A percentile compares a stretch with the other conserved stretches of the same genome.
phyloP scores from a whole-genome alignment of 2,797 vertebrate species.

The Parauchenoglanis ngamensis region DNA sequence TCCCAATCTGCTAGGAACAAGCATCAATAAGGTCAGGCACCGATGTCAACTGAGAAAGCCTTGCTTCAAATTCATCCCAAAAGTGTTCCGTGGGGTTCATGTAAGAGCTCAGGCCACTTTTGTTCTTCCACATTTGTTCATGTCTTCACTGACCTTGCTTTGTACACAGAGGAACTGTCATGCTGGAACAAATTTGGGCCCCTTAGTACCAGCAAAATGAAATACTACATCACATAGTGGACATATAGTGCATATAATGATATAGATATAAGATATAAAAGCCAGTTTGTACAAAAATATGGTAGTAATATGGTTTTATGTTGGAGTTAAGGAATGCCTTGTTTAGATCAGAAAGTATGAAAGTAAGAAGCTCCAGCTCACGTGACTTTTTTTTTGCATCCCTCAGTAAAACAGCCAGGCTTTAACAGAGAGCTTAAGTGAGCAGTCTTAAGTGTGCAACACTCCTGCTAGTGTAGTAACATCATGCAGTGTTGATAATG shows the following conservation, averaged over 20 bases:
- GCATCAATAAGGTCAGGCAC: not conserved
- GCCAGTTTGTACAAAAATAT: not conserved
- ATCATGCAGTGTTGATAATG: not conserved
- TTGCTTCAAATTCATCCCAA: not conserved
- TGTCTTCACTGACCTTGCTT: not conserved
- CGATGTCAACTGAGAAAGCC: not conserved
- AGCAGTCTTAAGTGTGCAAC: not conserved
- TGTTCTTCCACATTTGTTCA: not conserved
- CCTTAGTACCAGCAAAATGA: not conserved
- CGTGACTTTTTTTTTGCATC: not conserved
- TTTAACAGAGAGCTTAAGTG: not conserved
- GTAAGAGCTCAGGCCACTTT: not conserved
- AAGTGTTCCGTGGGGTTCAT: not conserved
- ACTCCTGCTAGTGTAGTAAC: not conserved
- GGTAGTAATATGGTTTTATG: not conserved
- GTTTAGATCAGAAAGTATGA: not conserved
- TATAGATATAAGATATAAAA: not conserved
- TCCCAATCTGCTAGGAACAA: not conserved
- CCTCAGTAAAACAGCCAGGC: not conserved
- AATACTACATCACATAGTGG: not conserved
- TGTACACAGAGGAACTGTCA: not conserved
- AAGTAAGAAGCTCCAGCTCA: not conserved
- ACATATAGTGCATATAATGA: not conserved
- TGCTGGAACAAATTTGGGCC: not conserved
- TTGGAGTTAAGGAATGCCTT: not conserved